Base-by-base conservation (phyloP, 2,888 invertebrate genomes). In the Spodoptera littoralis region DNA sequence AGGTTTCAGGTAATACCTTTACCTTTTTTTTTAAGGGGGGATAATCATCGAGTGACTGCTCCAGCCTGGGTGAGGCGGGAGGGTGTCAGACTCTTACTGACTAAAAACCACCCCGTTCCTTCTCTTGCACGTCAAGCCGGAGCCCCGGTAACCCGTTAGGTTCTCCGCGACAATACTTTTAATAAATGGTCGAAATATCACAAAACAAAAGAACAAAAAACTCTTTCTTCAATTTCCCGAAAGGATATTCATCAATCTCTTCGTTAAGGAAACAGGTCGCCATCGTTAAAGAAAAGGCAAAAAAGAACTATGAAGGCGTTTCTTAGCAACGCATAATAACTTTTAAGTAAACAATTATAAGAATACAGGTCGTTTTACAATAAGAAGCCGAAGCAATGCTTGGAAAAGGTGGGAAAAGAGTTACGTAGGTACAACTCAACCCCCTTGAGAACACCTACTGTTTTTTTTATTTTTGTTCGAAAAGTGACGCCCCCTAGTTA, bases 291-390 rank as follows among this genome's bases (percentile, higher is more conserved):
- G 22, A 62, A n/a, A 2, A 36, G 12, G 4, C 9, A 4, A 11
- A n/a, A 22, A 11, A 36, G 9, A 30, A 36, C 36, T 36, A 36
- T 36, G 8, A 8, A 18, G 41, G 44, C 27, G 42, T 52, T 43
- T 9, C 11, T 22, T 3, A 24, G 42, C 9, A 27, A 27, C 5
- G 6, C 36, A 22, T 12, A 65, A 52, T 18, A 65, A 53, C 43
- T 47, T 45, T 41, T 51, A 47, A 59, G 12, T 30, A 45, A 72
- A 65, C 66, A 69, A 59, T 72, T 1, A 11, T 0, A 54, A 48
- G 11, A 51, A 66, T 43, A 72, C 22, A 12, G 2, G 24, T 24
- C 18, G 3, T 12, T n/a, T 8, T 18, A 69, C 60, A 73, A 67
- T 60, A 9, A 24, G 67, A 70, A 73, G 27, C 51, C 60, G 12